Conservation (phyloP, 2,113 vertebrate genomes). For the Fulmarus glacialis region DNA sequence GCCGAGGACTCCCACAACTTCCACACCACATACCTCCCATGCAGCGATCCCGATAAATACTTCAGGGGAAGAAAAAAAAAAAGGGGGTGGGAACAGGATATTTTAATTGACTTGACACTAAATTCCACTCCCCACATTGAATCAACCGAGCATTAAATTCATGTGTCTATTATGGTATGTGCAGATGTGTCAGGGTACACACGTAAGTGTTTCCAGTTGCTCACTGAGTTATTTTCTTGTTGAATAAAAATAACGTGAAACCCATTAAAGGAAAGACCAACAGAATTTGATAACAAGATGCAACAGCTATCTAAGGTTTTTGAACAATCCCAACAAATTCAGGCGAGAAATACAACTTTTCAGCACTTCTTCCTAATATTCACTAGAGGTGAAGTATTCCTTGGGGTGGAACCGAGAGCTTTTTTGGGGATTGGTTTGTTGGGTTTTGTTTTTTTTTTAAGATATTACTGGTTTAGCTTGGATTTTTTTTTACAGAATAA, state of each 20-base stretch:
- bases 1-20: conserved; percentile 44
- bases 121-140: conserved; percentile 51
- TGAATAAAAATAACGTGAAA: conserved; percentile 51
- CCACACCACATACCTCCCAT: conserved; percentile 60
- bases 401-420: not conserved
- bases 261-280: conserved; percentile 11
- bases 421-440: not conserved
- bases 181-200: conserved; percentile 49
- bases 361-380: not conserved
- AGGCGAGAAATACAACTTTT: not conserved
- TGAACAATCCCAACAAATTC: not conserved
- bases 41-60: conserved; percentile 47
- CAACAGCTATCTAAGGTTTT: conserved; percentile 45
- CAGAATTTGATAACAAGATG: conserved; percentile 57
- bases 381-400: not conserved
- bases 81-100: conserved; percentile 24
- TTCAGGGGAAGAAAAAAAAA: not conserved
- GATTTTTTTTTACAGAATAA: not conserved
- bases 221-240: conserved; percentile 21
- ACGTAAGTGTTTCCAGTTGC: conserved; percentile 44
- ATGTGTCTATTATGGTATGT: conserved; percentile 58
- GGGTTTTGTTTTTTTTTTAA: not conserved
- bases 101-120: conserved; percentile 65
- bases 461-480: not conserved
- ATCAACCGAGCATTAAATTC: conserved; percentile 62